Percentiles rank a stretch among this genome's conserved stretches.
phyloP scores from a whole-genome alignment of 1,140 invertebrate species.

The Formica exsecta region DNA sequence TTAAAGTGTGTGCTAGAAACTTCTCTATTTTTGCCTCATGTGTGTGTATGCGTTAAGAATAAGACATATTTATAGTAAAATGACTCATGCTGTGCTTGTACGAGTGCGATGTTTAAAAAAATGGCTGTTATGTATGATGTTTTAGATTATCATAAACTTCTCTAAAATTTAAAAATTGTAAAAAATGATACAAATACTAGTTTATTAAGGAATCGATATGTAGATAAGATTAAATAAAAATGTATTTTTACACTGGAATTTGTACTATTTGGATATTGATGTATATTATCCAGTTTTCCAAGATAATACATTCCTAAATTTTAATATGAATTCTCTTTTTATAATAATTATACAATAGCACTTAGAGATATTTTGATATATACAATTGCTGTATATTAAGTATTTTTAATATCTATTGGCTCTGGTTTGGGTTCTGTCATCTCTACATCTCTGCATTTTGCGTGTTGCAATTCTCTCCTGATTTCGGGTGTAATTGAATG shows the following conservation, averaged over 20 bases:
- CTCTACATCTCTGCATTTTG: constrained; percentile 93
- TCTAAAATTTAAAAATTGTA: neutral
- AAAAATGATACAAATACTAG: constrained; percentile 23
- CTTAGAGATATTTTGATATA: neutral
- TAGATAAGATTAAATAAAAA: constrained; percentile 26
- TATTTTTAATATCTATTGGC: constrained; percentile 63
- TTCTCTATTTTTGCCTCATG: neutral
- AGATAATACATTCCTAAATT: neutral
- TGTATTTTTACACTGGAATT: constrained; percentile 50
- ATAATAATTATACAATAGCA: constrained; percentile 3
- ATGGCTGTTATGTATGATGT: neutral
- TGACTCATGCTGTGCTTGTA: neutral
- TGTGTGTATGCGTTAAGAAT: neutral
- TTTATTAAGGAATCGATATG: neutral
- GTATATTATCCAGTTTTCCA: neutral
- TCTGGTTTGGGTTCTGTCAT: constrained; percentile 74
- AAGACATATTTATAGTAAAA: neutral
- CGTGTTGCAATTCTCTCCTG: constrained; percentile 93
- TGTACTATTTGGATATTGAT: neutral
- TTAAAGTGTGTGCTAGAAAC: neutral
- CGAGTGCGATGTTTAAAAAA: neutral
- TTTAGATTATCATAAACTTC: neutral
- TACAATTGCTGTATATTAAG: neutral
- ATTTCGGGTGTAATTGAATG: constrained; percentile 94
- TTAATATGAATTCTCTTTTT: neutral